Evolutionary conservation across 2,888 invertebrate genomes (phyloP), one percentile per base, ranked within the genome.

Genomic region (Heliconius ismenius): DNA sequence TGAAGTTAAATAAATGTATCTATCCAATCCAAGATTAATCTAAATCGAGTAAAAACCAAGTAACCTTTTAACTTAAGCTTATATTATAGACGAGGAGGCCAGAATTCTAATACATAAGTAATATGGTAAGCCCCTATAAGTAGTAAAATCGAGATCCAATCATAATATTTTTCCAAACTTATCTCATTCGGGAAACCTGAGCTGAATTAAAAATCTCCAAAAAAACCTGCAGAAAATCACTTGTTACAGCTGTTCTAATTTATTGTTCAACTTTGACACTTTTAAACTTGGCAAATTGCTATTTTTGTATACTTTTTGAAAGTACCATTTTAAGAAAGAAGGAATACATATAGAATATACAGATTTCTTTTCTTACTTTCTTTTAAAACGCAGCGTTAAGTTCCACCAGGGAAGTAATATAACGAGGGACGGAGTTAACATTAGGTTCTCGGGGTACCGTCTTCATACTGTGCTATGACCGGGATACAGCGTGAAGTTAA

Each of bases 231-330:
- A n/a, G 70, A n/a, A 70, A 58, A 58, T 70, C 70, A 70, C 70
- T 58, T 70, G 58, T 58, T 70, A 58, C 70, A 58, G 58, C 32
- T 18, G 15, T 24, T 70, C 4, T 70, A 70, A 70, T 70, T 70
- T 70, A 70, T 70, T 70, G 58, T 70, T 54, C n/a, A 58, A 70
- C 58, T 70, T 70, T 70, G 70, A 70, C 70, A 58, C 70, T 70
- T 58, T 58, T 54, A 15, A 70, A 70, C 70, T 67, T 67, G 67
- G 67, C 39, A 24, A 39, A 67, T 67, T 67, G 67, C 39, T 67
- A 43, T 67, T 67, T 65, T 65, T 65, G 65, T 65, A 65, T 67
- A 24, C 21, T 43, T 15, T 67, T 43, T 39, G 13, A 24, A 67
- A 39, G 65, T 67, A 67, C 4, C 36, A 39, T 67, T 67, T 64